These are phyloP conservation scores for Meriones unguiculatus DNA, from an alignment of 2,113 vertebrate species.

Conservation along the genomic window DNA sequence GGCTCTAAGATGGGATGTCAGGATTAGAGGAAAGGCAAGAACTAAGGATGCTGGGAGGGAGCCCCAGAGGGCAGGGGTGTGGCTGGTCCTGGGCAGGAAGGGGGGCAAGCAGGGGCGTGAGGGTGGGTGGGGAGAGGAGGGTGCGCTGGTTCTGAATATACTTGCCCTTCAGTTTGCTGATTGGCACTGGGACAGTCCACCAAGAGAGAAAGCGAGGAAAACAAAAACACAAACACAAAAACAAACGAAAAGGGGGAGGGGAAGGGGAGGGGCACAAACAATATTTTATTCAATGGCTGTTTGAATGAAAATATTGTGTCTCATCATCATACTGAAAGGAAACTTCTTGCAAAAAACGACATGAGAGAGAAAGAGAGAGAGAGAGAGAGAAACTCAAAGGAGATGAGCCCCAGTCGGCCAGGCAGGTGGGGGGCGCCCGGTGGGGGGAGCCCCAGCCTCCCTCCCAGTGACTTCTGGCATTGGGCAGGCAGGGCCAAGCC, in stretches of 20 bases:
- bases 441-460: conserved; percentile 81
- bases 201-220: conserved; percentile 99
- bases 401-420: conserved; percentile 78
- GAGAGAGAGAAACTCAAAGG: conserved; percentile 80
- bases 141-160: conserved; percentile 99
- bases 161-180: conserved; percentile 97
- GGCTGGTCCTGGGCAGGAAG: conserved; percentile 87
- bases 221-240: conserved; percentile 93
- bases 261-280: conserved; percentile 98
- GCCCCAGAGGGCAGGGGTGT: conserved; percentile 88
- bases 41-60: conserved; percentile 76
- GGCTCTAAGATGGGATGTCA: conserved; percentile 61
- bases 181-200: conserved; percentile 99
- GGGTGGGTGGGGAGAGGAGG: conserved; percentile 88
- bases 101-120: conserved; percentile 85
- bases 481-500: conserved; percentile 71
- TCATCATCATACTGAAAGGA: conserved; percentile 94
- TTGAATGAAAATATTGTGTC: conserved; percentile 99
- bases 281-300: conserved; percentile 99
- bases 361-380: conserved; percentile 86
- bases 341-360: conserved; percentile 90
- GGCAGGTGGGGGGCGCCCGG: conserved; percentile 75
- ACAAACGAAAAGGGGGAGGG: conserved; percentile 98
- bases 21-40: conserved; percentile 77
- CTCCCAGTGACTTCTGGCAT: conserved; percentile 78